Evolutionary conservation across 2,113 vertebrate species (phyloP), one percentile per base, ranked within the genome.

Genomic region (Abramis brama): DNA sequence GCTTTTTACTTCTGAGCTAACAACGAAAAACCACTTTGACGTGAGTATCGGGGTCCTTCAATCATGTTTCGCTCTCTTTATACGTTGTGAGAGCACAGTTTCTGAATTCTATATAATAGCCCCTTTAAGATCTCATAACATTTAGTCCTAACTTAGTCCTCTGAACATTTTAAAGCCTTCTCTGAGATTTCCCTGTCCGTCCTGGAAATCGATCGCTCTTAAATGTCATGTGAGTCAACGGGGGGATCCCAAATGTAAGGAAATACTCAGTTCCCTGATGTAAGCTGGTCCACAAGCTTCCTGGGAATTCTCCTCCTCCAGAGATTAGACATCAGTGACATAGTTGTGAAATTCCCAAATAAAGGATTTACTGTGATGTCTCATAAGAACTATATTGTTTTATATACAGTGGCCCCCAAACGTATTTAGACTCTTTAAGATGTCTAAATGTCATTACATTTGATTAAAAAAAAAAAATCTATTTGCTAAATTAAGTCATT

Each of bases 241-340:
- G 57, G 84, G 66, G 47, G 36, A 50, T 45, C 64, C 93, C 93
- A 93, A 13, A 9, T 70, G 64, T 70, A 82, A 50, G 7, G 45
- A 70, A 52, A 45, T 59, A 27, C 78, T 80, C 77, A 8, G 55
- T 79, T 39, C 21, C n/a, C 59, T 64, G 30, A 45, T 47, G 78
- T 45, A 47, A 45, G 39, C 59, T 0, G 4, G 9, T 45, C 78
- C n/a, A 13, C n/a, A 64, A 64, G 36, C 39, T 39, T 25, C 33
- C 33, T 39, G 77, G 77, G 33, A 62, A 43, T 43, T 78, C 77
- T 25, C 0, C 12, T 62, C 57, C 6, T 1, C 15, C 11, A 25
- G 39, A 50, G 62, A 27, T 68, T 68, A 50, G 62, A 39, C 45
- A 52, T 36, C 79, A 12, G 43, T 82, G 60, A 45, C 12, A 47